Evolutionary conservation across 2,888 invertebrate species (phyloP).

Genomic region (Lamellibrachia satsuma): DNA sequence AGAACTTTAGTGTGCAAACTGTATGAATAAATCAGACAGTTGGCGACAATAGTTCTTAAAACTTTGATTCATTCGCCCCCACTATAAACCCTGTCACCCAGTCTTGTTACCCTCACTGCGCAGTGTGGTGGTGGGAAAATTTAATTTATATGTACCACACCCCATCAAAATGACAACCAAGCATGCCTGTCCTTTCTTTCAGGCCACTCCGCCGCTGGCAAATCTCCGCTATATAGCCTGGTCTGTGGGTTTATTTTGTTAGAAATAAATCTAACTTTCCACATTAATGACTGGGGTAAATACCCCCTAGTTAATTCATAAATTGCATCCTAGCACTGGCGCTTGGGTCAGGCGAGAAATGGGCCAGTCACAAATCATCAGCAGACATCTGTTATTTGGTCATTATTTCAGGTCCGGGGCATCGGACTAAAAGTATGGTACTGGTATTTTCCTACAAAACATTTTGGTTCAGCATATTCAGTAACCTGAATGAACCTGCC

Average conservation of each 20-base stretch:
- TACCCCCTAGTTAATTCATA: background rate
- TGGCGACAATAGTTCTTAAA: conserved; percentile 5
- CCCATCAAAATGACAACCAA: background rate
- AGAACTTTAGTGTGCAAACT: background rate
- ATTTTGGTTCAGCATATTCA: background rate
- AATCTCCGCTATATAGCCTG: background rate
- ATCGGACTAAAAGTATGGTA: background rate
- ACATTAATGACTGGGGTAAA: background rate
- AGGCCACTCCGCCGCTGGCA: background rate
- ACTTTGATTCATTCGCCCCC: conserved; percentile 13
- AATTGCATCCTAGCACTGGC: background rate
- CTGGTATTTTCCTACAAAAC: background rate
- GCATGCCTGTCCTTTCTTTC: background rate
- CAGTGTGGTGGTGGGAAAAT: background rate
- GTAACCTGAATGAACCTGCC: background rate
- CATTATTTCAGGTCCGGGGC: background rate
- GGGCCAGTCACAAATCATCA: background rate
- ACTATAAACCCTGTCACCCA: background rate
- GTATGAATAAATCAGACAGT: background rate
- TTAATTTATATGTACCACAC: background rate
- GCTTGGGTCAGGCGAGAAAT: background rate
- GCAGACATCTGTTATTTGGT: background rate
- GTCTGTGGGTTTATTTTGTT: background rate
- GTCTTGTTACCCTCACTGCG: background rate
- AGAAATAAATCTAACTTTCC: background rate